Base-by-base conservation (phyloP, 1,140 invertebrate genomes). In the Periplaneta americana region DNA sequence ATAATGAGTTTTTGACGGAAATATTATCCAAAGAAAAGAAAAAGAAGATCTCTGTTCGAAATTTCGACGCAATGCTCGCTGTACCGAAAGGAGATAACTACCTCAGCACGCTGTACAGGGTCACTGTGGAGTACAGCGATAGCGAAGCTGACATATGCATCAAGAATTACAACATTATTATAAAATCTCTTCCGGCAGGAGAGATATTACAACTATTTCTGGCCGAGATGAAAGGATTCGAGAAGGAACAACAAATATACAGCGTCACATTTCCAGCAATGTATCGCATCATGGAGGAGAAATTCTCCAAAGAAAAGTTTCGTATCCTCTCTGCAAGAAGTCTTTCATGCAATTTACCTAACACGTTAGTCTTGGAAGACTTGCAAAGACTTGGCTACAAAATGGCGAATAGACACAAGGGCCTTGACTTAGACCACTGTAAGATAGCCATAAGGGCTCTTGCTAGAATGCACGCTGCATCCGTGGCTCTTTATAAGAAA, bases 381-480 rank as follows among this genome's bases (percentile, higher is more conserved):
- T 34, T 84, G 28, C 35, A 75, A 36, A 31, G 48, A 31, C 39
- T 37, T 4, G 84, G 84, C 4, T 84, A 82, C 80, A 80, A 57
- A 17, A 75, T 82, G 76, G 82, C 74, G 1, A 81, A 83, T 57
- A 78, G 83, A 39, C 34, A 74, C 17, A 31, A 32, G 4, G 81
- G 83, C 5, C 80, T 84, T 32, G 84, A 84, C 78, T 75, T 82
- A 15, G 74, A 33, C 5, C 84, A 84, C 77, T 80, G 79, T 34
- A 31, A 79, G 31, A 15, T 84, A 18, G 79, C 66, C 8, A 28
- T 84, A 1, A 28, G 34, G 15, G 31, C 34, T 2, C 48, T 84
- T 2, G 84, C 84, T n/a, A 36, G 74, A 15, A 74, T 84, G n/a
- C 84, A 84, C 48, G 83, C 83, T 28, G 17, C 76, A 9, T 84